Evolutionary conservation across 2,888 invertebrate species (phyloP), one percentile per base, ranked within the genome.

Genomic region (Cistogaster globosa): DNA sequence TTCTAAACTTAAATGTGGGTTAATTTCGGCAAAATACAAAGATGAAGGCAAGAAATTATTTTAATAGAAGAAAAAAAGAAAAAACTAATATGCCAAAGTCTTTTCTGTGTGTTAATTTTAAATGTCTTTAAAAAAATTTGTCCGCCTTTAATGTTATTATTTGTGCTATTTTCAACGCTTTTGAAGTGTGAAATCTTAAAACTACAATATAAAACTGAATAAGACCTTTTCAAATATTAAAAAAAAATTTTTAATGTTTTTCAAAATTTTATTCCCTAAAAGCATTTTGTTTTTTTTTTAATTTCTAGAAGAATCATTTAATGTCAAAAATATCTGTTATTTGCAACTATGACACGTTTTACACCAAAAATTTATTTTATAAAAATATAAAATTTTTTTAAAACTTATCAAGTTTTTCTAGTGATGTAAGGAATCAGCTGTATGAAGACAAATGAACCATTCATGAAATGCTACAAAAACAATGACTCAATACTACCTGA

Each of bases 191-290:
- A 72, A 58, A 58, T 45, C 16, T 22, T 63, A 57, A 57, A 45
- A 42, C 20, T 51, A 60, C 14, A 74, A 2, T 48, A 18, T 22
- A 16, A 20, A 51, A 38, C 11, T 53, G 20, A 65, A 57, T 48
- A 36, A 80, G 72, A 84, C 67, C 80, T 84, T 84, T 84, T 72
- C 68, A 60, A 80, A 84, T 68, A 9, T 36, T 71, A 67, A 76
- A 71, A 80, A 75, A 57, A 55, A 1, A 1, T 42, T 42, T 1
- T 12, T 12, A 42, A 42, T 42, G 42, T 12, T 42, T 12, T 11
- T 12, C 1, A 53, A 69, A 65, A 65, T 36, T 53, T 20, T 60
- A 11, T 48, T 22, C 71, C 74, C 80, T 60, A 32, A 72, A 48
- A 57, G 20, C 71, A 48, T 48, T 42, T 53, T 57, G 11, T 14